phyloP scores from a whole-genome alignment of 2,113 vertebrate genomes.

The Nycticebus coucang region DNA sequence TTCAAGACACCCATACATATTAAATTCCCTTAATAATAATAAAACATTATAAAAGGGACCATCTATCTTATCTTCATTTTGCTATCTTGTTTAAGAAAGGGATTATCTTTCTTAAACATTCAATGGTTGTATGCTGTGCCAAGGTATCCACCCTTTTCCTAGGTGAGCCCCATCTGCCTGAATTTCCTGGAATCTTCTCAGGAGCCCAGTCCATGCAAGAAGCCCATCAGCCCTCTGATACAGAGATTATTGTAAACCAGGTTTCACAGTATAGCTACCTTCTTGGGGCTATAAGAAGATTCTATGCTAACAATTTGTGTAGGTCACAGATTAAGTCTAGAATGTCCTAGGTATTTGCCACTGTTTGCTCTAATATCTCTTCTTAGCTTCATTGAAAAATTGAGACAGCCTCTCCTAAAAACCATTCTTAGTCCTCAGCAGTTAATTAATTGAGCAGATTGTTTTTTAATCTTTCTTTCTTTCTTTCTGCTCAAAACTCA shows the following conservation, averaged over 20 bases:
- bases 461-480: neutral
- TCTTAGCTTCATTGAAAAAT: neutral
- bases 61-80: neutral
- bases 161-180: neutral
- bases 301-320: neutral
- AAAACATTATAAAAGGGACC: neutral
- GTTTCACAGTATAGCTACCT: neutral
- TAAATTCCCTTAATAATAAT: neutral
- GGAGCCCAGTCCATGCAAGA: neutral
- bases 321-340: neutral
- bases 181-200: neutral
- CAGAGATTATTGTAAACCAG: neutral
- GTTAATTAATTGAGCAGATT: neutral
- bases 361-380: neutral
- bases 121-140: neutral
- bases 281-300: neutral
- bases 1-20: neutral
- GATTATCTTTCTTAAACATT: neutral
- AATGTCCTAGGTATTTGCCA: neutral
- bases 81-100: too few relatives aligned
- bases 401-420: neutral
- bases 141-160: neutral
- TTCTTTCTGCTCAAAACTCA: neutral
- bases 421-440: neutral
- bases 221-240: neutral